A percentile compares a stretch with the other conserved stretches of the same genome.
These are phyloP conservation scores for Lytechinus variegatus DNA, from an alignment of 35 echinoderm and acorn worm genomes.

Conservation along the genomic window DNA sequence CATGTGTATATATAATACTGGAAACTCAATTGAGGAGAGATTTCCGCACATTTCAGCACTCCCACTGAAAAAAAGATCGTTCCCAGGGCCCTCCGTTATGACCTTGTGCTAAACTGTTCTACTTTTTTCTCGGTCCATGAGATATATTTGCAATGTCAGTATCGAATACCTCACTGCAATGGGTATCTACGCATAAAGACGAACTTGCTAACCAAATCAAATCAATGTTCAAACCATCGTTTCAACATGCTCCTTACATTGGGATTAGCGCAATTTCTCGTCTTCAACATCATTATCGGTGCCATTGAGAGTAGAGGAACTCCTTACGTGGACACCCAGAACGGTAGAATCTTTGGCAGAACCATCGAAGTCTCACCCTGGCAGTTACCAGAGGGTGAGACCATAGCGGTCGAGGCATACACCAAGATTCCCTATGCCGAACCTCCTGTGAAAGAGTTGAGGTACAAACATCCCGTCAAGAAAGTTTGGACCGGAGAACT, in stretches of 20 bases:
- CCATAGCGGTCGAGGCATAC: constrained; percentile 20
- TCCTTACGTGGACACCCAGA: not conserved
- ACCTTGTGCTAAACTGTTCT: no score
- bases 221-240: no score
- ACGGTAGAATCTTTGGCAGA: not conserved
- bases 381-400: not conserved
- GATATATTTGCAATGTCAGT: no score
- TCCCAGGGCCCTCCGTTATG: no score
- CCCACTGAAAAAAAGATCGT: no score
- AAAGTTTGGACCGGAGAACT: not conserved
- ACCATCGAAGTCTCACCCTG: not conserved
- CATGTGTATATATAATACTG: no score
- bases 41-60: no score
- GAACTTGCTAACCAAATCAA: no score
- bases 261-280: not conserved
- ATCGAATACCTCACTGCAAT: no score
- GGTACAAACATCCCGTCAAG: not conserved
- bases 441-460: constrained; percentile 13
- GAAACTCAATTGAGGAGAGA: no score
- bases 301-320: not conserved
- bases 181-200: no score
- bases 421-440: constrained; percentile 34
- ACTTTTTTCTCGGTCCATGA: no score
- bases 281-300: not conserved
- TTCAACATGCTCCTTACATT: not conserved